These are phyloP conservation scores for Epinotia nisella DNA, from an alignment of 2,888 invertebrate genomes.

Conservation along the genomic window DNA sequence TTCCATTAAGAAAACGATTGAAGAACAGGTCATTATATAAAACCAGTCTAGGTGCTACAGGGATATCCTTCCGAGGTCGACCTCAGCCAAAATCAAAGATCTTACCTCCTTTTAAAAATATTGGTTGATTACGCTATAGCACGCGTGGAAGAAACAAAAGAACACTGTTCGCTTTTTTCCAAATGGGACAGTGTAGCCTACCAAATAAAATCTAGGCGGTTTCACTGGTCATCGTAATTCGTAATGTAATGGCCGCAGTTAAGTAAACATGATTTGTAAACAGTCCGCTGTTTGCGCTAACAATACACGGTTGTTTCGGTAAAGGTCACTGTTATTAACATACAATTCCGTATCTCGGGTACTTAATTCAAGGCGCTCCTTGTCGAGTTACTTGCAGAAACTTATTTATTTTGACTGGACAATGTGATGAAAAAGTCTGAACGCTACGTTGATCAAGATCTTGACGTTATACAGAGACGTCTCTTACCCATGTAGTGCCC, in stretches of 20 bases:
- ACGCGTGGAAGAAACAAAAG: no score
- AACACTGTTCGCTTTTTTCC: no score
- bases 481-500: no score
- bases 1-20: no score
- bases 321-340: slow-evolving; percentile 40
- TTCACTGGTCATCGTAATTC: slow-evolving; percentile 6
- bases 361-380: slow-evolving; percentile 60
- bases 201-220: neutral
- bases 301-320: slow-evolving; percentile 40
- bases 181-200: no score
- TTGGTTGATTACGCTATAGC: no score
- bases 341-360: slow-evolving; percentile 38
- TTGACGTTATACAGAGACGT: neutral
- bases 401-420: slow-evolving; percentile 5
- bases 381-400: slow-evolving; percentile 36
- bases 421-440: neutral
- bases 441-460: neutral
- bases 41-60: no score
- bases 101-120: no score
- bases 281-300: slow-evolving; percentile 13
- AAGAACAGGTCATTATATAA: no score
- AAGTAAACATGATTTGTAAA: slow-evolving; percentile 22
- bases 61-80: no score
- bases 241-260: neutral
- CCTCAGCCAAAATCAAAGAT: no score